Base-by-base conservation (phyloP, 1,140 invertebrate species). In the Callitettix versicolor region DNA sequence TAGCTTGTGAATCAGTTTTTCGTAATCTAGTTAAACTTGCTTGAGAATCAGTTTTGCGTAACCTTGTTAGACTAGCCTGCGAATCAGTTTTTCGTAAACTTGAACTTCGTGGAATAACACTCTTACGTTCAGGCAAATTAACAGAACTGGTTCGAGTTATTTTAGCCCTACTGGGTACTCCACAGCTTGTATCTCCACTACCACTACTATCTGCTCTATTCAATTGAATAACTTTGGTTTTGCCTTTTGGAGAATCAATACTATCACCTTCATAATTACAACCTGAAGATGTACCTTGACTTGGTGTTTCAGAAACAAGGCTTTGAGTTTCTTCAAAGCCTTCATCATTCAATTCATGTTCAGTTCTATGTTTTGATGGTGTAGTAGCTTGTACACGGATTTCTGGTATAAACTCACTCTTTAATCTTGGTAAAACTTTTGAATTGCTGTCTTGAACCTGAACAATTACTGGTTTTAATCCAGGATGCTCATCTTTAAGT, bases 251-350 rank as follows among this genome's bases (percentile, higher is more conserved):
- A 2, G 60, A 58, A 34, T 76, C 75, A 1, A 77, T 76, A 6
- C 73, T 71, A 42, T 84, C 80, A 0, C 77, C 77, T 58, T 82
- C 80, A 41, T 79, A 80, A 60, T 85, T 85, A 61, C 76, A 79
- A 55, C 80, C 80, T 0, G 83, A 85, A 0, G 83, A 86, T 2
- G 84, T 82, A 52, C 82, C 85, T 56, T 88, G 85, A 43, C 86
- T 89, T 1, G 86, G 77, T 1, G 84, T 88, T 64, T 91, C 88
- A 0, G 87, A 90, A 44, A 89, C 85, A 21, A 90, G 71, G 60
- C 82, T 89, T 58, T 90, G 86, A 0, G 86, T 89, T 71, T 91
- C 89, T 67, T 93, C 88, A 64, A 92, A 92, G 7, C 88, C 89
- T 73, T 92, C 89, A 65, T 93, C 89, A 60, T 88, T 85, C 38